Percentiles rank a stretch among this genome's conserved stretches.
Conservation (phyloP, 2,113 vertebrate genomes). For the Amblyopsis rosae region DNA sequence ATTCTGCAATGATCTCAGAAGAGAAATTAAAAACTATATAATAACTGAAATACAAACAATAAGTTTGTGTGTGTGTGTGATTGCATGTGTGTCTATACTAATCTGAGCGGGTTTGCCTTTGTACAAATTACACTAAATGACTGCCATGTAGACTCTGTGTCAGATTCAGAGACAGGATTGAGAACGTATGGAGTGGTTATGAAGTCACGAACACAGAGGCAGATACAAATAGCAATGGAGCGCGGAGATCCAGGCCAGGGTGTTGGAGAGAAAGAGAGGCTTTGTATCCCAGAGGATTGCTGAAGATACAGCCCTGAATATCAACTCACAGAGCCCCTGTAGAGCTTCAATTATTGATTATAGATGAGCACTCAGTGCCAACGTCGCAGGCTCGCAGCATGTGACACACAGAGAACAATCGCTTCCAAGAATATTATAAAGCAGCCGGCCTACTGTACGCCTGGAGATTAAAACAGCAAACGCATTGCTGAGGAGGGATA, state of each 20-base stretch:
- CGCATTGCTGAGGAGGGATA: constrained; percentile 18
- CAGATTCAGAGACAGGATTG: constrained; percentile 10
- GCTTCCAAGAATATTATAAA: constrained; percentile 18
- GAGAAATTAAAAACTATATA: constrained; percentile 1
- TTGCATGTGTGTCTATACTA: neutral
- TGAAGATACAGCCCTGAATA: constrained; percentile 57
- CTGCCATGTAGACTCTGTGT: neutral
- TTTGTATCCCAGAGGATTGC: constrained; percentile 34
- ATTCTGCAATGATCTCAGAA: constrained; percentile 27
- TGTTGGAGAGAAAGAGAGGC: constrained; percentile 18
- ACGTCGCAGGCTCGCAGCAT: constrained; percentile 10
- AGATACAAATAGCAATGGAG: constrained; percentile 16
- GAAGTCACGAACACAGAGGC: constrained; percentile 23
- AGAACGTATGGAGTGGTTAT: constrained; percentile 4
- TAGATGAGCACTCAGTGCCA: constrained; percentile 35
- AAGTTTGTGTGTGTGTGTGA: neutral
- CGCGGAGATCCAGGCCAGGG: neutral
- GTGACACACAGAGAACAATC: constrained; percentile 32
- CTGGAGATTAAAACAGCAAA: constrained; percentile 10
- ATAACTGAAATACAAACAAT: neutral
- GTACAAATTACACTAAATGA: constrained; percentile 1
- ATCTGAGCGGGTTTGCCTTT: constrained; percentile 5
- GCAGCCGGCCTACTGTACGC: neutral
- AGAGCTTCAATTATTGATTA: constrained; percentile 68
- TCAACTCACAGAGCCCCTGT: constrained; percentile 51